Percentiles rank a stretch among this genome's conserved stretches.
Conservation (phyloP, 92 coral and sea anemone species). For the Zoanthus sansibaricus region DNA sequence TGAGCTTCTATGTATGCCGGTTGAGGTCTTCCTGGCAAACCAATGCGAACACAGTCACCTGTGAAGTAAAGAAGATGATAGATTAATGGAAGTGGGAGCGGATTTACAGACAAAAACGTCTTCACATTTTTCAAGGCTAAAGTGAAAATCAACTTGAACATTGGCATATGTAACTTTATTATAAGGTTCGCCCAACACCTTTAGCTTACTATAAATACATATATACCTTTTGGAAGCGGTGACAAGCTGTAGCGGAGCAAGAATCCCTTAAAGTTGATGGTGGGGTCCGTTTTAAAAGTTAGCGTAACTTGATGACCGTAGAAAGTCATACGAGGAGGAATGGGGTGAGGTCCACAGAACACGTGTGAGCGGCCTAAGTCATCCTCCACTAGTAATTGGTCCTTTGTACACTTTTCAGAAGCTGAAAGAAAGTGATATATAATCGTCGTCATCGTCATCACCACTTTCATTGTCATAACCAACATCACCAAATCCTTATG, state of each 20-base stretch:
- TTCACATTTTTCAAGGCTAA: too few relatives aligned
- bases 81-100: background rate
- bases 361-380: constrained; percentile 17
- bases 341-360: background rate
- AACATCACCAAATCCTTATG: too few relatives aligned
- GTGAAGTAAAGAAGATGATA: background rate
- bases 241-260: constrained; percentile 34
- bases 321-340: constrained; percentile 38
- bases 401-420: constrained; percentile 23
- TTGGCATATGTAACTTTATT: too few relatives aligned
- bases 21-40: background rate
- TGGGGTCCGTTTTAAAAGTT: constrained; percentile 19
- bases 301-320: constrained; percentile 41
- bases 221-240: constrained; percentile 39
- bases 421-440: background rate
- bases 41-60: constrained; percentile 35
- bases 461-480: too few relatives aligned
- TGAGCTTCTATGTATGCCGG: constrained; percentile 31
- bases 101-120: too few relatives aligned
- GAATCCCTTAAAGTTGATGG: constrained; percentile 29
- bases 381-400: constrained; percentile 29
- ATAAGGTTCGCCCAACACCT: background rate
- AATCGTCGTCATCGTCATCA: too few relatives aligned
- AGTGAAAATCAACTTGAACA: too few relatives aligned
- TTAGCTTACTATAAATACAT: background rate